Percentiles rank a stretch among this genome's conserved stretches.
phyloP scores from a whole-genome alignment of 1,140 invertebrate species.

The Macrobrachium nipponense region DNA sequence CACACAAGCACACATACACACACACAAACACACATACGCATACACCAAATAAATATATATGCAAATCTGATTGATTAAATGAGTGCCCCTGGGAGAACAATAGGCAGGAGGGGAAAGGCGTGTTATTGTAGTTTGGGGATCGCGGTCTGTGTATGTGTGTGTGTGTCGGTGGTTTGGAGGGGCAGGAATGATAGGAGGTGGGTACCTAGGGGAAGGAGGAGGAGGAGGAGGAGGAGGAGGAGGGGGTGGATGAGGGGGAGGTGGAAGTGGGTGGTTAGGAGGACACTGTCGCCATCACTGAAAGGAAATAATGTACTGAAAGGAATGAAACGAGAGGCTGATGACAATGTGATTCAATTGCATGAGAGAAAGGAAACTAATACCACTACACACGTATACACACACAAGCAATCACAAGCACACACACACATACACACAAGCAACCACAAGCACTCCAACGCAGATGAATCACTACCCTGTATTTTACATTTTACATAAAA shows the following conservation, averaged over 20 bases:
- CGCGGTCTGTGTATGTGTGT: not conserved
- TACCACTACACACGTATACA: too few species aligned
- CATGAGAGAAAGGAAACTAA: too few species aligned
- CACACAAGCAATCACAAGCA: too few species aligned
- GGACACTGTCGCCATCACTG: too few species aligned
- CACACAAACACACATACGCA: not conserved
- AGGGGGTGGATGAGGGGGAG: not conserved
- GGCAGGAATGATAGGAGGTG: not conserved
- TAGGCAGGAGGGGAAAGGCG: not conserved
- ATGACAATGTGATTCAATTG: too few species aligned
- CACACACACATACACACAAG: too few species aligned
- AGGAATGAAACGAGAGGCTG: too few species aligned
- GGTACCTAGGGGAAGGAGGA: not conserved
- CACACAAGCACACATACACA: too few species aligned
- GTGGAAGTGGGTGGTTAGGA: not conserved
- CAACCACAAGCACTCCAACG: too few species aligned
- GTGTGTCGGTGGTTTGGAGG: not conserved
- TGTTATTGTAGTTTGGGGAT: slow-evolving; percentile 4
- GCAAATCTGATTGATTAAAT: slow-evolving; percentile 61
- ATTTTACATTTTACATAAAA: too few species aligned
- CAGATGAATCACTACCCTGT: too few species aligned
- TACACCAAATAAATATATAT: slow-evolving; percentile 56
- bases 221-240: not conserved
- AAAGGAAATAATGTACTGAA: too few species aligned
- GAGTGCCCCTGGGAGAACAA: slow-evolving; percentile 25